Percentiles rank a stretch among this genome's conserved stretches.
These are phyloP conservation scores for Hemiprocne comata DNA, from an alignment of 2,113 vertebrate species.

Conservation along the genomic window DNA sequence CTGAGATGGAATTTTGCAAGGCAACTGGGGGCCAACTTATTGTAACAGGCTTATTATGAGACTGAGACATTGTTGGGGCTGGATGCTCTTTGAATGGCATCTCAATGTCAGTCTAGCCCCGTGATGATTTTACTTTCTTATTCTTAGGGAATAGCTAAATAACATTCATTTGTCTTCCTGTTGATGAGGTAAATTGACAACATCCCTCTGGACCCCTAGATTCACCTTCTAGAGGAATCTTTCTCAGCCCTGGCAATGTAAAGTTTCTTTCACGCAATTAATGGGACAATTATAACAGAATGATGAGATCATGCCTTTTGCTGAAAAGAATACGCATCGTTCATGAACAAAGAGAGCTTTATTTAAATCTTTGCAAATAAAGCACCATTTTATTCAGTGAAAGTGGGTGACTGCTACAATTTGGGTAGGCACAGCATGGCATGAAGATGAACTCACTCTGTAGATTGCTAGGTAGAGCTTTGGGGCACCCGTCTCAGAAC, in stretches of 20 bases:
- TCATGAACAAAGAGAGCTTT: slow-evolving; percentile 56
- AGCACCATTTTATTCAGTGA: slow-evolving; percentile 19
- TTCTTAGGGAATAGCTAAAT: slow-evolving; percentile 10
- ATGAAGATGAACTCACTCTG: slow-evolving; percentile 16
- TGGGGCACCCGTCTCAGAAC: neutral
- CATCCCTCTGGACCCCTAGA: neutral
- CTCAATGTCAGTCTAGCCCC: neutral
- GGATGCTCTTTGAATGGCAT: slow-evolving; percentile 22
- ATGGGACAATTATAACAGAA: slow-evolving; percentile 59
- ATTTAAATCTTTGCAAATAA: slow-evolving; percentile 55
- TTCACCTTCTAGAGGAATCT: slow-evolving; percentile 29
- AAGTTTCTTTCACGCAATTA: slow-evolving; percentile 38
- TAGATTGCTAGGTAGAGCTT: neutral
- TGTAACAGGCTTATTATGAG: neutral
- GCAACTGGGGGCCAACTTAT: neutral
- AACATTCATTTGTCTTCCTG: slow-evolving; percentile 27
- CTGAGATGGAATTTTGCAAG: slow-evolving; percentile 26
- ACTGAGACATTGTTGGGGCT: slow-evolving; percentile 43
- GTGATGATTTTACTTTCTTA: slow-evolving; percentile 10
- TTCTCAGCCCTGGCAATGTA: slow-evolving; percentile 4
- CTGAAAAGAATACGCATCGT: slow-evolving; percentile 55
- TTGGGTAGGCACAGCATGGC: slow-evolving; percentile 27
- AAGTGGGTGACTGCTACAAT: slow-evolving; percentile 20
- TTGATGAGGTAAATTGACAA: slow-evolving; percentile 34
- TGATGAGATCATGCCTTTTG: slow-evolving; percentile 65